Percentiles rank a stretch among this genome's conserved stretches.
Evolutionary conservation across 2,797 vertebrate species (phyloP).

Genomic region (Gymnopithys bicolor): DNA sequence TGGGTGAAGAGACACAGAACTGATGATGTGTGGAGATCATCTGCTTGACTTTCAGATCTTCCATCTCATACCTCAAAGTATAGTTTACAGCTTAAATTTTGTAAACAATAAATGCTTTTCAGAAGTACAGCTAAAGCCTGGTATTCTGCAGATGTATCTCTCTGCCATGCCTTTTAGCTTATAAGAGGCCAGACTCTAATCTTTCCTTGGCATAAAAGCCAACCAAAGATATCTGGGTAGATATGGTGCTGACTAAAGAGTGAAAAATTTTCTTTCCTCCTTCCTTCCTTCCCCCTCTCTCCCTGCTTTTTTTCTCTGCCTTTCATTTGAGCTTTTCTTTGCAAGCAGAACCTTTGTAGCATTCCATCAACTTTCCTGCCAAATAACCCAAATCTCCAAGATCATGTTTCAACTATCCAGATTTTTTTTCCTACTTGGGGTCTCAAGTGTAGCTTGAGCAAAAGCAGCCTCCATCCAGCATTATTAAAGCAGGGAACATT

Average conservation of each 20-base stretch:
- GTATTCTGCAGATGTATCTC: background rate
- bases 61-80: background rate
- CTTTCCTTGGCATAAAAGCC: conserved; percentile 13
- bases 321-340: conserved; percentile 47
- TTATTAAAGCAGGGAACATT: background rate
- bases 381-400: conserved; percentile 38
- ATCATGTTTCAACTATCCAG: conserved; percentile 57
- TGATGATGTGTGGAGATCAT: background rate
- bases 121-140: background rate
- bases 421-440: background rate
- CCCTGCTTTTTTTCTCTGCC: background rate
- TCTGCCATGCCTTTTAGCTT: background rate
- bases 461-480: background rate
- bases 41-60: conserved; percentile 21
- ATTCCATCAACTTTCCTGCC: conserved; percentile 4
- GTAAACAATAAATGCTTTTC: background rate
- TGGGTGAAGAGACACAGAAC: background rate
- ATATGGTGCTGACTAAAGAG: background rate
- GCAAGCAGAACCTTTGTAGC: conserved; percentile 21
- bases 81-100: background rate
- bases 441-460: background rate
- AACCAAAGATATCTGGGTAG: conserved; percentile 29
- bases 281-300: background rate
- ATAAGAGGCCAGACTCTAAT: background rate
- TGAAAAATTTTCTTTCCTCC: background rate